A percentile compares a stretch with the other conserved stretches of the same genome.
These are phyloP conservation scores for Novumbra hubbsi DNA, from an alignment of 2,797 vertebrate species.

Conservation along the genomic window DNA sequence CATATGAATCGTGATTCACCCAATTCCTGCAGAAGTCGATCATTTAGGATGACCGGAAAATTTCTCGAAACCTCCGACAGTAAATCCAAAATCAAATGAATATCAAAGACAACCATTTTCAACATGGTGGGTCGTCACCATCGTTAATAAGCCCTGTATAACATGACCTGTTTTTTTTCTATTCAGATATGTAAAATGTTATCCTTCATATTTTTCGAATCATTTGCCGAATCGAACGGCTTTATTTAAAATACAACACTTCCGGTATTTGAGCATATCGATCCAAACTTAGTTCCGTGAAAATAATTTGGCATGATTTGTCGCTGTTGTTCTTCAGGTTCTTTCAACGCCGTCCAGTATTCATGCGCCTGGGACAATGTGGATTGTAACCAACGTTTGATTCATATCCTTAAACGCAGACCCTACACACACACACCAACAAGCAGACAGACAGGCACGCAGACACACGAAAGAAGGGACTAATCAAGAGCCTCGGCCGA, in stretches of 20 bases:
- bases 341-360: slow-evolving; percentile 55
- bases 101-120: not conserved
- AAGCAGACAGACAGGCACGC: slow-evolving; percentile 20
- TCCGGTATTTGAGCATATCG: not conserved
- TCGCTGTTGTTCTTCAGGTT: slow-evolving; percentile 57
- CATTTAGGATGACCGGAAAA: not conserved
- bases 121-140: not conserved
- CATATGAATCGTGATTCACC: slow-evolving; percentile 47
- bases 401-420: slow-evolving; percentile 47
- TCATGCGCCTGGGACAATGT: slow-evolving; percentile 33
- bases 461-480: slow-evolving; percentile 13
- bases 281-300: slow-evolving; percentile 31
- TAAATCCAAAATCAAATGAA: not conserved
- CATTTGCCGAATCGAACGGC: not conserved
- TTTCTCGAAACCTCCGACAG: not conserved
- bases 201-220: not conserved
- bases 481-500: slow-evolving; percentile 1
- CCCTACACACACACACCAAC: no score
- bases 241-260: not conserved
- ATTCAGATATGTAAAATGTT: not conserved
- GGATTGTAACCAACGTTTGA: slow-evolving; percentile 53
- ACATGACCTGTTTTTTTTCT: not conserved
- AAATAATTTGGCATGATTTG: not conserved
- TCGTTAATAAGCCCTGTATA: not conserved
- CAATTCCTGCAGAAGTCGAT: slow-evolving; percentile 11